These are phyloP conservation scores for Prunella himalayana DNA, from an alignment of 2,113 vertebrate genomes.

Conservation along the genomic window DNA sequence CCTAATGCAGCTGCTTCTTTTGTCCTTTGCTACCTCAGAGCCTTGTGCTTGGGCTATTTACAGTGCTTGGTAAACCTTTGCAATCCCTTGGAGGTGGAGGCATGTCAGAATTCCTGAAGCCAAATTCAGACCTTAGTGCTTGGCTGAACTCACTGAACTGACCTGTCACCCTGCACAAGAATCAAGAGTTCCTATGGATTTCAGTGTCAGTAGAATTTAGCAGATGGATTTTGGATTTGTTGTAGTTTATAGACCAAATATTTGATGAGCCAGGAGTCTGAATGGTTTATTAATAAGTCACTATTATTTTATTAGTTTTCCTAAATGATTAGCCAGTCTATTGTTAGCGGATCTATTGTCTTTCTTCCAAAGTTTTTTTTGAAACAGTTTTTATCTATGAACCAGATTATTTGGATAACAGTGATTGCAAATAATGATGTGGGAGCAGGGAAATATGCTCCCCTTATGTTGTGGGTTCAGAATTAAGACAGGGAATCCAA, in stretches of 20 bases:
- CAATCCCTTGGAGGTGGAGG: background rate
- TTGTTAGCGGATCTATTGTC: conserved; percentile 47
- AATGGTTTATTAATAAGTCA: conserved; percentile 54
- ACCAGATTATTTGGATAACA: conserved; percentile 55
- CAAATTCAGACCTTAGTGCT: conserved; percentile 58
- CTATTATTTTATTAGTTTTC: conserved; percentile 44
- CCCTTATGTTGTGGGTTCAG: conserved; percentile 51
- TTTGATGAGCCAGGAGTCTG: conserved; percentile 37
- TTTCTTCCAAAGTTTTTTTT: background rate
- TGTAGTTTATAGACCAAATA: conserved; percentile 47
- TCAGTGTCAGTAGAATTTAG: conserved; percentile 20
- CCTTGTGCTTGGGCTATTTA: background rate
- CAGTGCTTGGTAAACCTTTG: background rate
- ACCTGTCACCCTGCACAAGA: conserved; percentile 42
- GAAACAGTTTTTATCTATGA: conserved; percentile 21
- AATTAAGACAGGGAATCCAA: conserved; percentile 44
- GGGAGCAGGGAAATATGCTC: conserved; percentile 43
- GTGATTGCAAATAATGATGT: conserved; percentile 54
- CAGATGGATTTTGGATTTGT: conserved; percentile 7
- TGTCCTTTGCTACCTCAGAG: background rate
- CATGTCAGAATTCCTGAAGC: conserved; percentile 41
- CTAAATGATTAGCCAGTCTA: conserved; percentile 7
- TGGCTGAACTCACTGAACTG: conserved; percentile 66
- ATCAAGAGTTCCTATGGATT: background rate
- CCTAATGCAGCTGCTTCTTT: background rate